Evolutionary conservation across 64 coral and sea anemone species (phyloP), one percentile per base, ranked within the genome.

Genomic region (Pocillopora damicornis): DNA sequence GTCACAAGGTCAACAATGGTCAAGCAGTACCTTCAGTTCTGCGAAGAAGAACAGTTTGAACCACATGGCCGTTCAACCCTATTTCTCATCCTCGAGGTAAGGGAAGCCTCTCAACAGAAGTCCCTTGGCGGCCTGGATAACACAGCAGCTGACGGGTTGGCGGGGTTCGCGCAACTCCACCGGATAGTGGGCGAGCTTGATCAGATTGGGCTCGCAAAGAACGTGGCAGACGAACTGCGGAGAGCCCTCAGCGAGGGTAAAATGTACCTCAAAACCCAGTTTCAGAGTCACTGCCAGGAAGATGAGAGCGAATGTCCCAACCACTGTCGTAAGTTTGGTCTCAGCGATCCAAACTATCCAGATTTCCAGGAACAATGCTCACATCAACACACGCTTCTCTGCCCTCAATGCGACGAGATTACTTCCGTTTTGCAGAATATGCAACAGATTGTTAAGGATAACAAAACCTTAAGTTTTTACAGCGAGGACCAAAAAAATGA

Each of bases 211-310:
- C 75, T 91, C 58, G 74, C 86, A 13, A 91, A 86, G 80, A 63
- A 58, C 30, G 16, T 61, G 58, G 64, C 89, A 63, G 81, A 85
- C 37, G 45, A 65, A 25, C 78, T 76, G 37, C 63, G 63, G 26
- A 91, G 45, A 86, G 75, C 80, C 3, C 80, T 91, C 76, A 15
- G 68, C 17, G 89, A 91, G 7, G 89, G 89, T 64, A 91, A 86
- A 72, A 91, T 60, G 60, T 91, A 91, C 22, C 86, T 91, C 62
- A 91, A 91, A 76, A 86, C 89, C 1, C 74, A 91, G 78, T 90
- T 75, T 45, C 79, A 90, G 25, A 80, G 79, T 18, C 78, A 82
- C 56, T 90, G 88, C 88, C 78, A 90, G 8, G 88, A 75, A 22
- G 30, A 30, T 30, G 30, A 30, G 30, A 0, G 30, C 30, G 30